phyloP scores from a whole-genome alignment of 2,113 vertebrate genomes.

The Pelodiscus sinensis region DNA sequence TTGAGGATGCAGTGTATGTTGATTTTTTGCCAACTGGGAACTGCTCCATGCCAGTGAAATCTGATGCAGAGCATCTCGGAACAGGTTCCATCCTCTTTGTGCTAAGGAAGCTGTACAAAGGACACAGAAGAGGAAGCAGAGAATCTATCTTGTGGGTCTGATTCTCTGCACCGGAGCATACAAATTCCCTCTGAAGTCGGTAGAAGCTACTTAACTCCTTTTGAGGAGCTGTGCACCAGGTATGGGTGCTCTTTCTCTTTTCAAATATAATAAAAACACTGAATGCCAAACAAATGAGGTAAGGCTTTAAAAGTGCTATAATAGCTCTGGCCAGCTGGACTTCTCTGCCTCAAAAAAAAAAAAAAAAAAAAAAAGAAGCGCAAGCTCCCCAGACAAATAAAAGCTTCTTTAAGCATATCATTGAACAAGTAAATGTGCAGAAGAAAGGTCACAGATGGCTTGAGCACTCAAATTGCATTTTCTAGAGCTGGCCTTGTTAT shows the following conservation, averaged over 20 bases:
- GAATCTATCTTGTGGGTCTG: background rate
- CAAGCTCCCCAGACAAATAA: background rate
- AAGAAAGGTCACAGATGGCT: background rate
- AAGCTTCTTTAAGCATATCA: background rate
- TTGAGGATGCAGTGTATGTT: background rate
- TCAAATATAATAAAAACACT: background rate
- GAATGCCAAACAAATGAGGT: background rate
- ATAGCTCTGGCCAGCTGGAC: background rate
- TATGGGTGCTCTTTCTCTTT: background rate
- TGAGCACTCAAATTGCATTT: background rate
- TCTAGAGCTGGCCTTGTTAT: background rate
- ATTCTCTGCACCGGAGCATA: background rate
- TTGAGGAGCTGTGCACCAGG: background rate
- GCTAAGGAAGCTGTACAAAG: background rate
- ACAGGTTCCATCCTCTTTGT: background rate
- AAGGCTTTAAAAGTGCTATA: background rate
- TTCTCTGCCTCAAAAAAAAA: fast-evolving
- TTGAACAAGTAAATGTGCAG: background rate
- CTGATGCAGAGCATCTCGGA: background rate
- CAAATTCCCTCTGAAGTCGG: background rate
- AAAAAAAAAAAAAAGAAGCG: background rate
- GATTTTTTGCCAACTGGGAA: background rate
- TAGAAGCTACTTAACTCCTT: background rate
- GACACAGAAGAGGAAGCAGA: background rate
- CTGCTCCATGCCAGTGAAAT: background rate